Evolutionary conservation across 2,888 invertebrate species (phyloP).

Genomic region (Chymomyza caudatula): DNA sequence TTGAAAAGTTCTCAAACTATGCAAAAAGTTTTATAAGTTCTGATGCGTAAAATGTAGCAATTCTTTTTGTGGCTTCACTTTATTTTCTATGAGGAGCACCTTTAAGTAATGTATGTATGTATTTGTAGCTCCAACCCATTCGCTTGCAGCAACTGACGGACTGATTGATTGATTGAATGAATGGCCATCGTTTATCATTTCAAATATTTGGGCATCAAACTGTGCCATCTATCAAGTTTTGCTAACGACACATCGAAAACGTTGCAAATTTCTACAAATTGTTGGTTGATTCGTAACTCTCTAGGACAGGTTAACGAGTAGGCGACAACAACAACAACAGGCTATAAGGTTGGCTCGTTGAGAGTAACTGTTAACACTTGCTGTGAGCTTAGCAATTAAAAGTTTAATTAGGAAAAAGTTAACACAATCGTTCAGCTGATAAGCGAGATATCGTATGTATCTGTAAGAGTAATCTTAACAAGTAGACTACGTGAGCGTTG

Average conservation of each 20-base stretch:
- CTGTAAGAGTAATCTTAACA: too few species aligned
- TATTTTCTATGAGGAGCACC: neutral
- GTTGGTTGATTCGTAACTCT: conserved; percentile 17
- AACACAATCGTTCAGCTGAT: too few species aligned
- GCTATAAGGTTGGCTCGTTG: neutral
- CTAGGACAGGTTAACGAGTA: conserved; percentile 9
- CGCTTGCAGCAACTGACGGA: conserved; percentile 21
- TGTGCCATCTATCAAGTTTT: conserved; percentile 35
- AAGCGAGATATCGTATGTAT: too few species aligned
- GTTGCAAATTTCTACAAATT: conserved; percentile 25
- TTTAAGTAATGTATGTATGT: neutral
- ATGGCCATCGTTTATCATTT: conserved; percentile 14
- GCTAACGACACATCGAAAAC: conserved; percentile 15
- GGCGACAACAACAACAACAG: conserved; percentile 1
- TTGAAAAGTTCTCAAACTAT: neutral
- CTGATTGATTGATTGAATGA: conserved; percentile 40
- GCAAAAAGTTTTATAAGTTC: neutral
- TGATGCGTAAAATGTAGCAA: neutral
- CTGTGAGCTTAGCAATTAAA: too few species aligned
- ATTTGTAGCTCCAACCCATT: conserved; percentile 1
- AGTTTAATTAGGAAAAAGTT: too few species aligned
- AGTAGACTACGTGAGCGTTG: neutral
- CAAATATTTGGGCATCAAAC: conserved; percentile 37
- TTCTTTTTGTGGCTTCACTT: neutral
- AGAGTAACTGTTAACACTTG: neutral